phyloP scores from a whole-genome alignment of 2,888 invertebrate species.

The Torymus aiolomorphi region DNA sequence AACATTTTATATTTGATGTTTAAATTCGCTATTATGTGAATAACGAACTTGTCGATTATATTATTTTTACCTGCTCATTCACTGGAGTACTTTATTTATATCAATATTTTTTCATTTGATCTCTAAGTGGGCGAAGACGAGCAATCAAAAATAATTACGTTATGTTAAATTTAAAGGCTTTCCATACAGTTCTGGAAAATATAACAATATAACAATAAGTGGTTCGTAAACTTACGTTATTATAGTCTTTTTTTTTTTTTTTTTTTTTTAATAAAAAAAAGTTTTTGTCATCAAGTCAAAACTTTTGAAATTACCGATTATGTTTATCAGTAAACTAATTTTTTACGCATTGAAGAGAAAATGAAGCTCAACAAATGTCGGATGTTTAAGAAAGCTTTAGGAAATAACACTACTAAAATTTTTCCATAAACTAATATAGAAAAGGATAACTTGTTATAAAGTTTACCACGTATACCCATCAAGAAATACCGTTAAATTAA shows the following conservation, averaged over 20 bases:
- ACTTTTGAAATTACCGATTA: too few relatives aligned
- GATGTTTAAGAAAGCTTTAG: not conserved
- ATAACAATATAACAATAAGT: too few relatives aligned
- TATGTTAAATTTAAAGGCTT: not conserved
- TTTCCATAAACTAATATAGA: conserved; percentile 1
- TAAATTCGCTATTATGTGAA: too few relatives aligned
- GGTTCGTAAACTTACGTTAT: too few relatives aligned
- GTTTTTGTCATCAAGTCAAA: too few relatives aligned
- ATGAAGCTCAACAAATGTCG: not conserved
- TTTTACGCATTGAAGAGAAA: conserved; percentile 18
- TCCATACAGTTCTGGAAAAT: not conserved
- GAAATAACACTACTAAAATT: conserved; percentile 15
- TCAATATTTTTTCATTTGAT: conserved; percentile 27
- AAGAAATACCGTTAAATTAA: conserved; percentile 26
- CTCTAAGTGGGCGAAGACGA: not conserved
- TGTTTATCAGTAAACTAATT: not conserved
- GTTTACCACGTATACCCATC: conserved; percentile 13
- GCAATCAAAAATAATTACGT: not conserved
- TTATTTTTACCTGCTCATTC: conserved; percentile 6
- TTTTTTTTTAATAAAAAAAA: too few relatives aligned
- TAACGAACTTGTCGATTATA: too few relatives aligned
- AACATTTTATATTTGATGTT: too few relatives aligned
- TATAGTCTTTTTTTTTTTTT: too few relatives aligned
- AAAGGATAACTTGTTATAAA: conserved; percentile 14
- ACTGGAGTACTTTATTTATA: conserved; percentile 3